Evolutionary conservation across 2,797 vertebrate species (phyloP), one percentile per base, ranked within the genome.

Genomic region (Merluccius polli): DNA sequence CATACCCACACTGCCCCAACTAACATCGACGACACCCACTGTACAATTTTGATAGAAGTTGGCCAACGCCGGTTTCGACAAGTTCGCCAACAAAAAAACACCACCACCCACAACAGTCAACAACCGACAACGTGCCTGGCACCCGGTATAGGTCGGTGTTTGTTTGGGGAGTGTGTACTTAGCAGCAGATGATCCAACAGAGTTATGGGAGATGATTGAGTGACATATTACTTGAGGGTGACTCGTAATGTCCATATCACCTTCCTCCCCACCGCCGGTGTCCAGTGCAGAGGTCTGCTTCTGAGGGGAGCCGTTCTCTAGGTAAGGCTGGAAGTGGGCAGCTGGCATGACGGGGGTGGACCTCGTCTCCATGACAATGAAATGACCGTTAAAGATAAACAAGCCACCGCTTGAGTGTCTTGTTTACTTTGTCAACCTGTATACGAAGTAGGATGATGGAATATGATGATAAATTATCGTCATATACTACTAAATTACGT

Each of bases 311-410:
- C 77, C 71, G 59, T 44, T 2, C 70, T 35, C 75, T 16, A 1
- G 33, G 33, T 35, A 70, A 70, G 35, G 30, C 59, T 27, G 59
- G 10, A 65, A 24, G 24, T 2, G 24, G 24, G 59, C n/a, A 12
- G 24, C 59, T 4, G 0, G 59, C 59, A 27, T 52, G 72, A 15
- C 33, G 72, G 75, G 4, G 44, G 79, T 27, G 11, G 8, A 65
- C 32, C 15, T 79, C n/a, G n/a, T n/a, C 52, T 92, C 87, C 88
- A 90, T 90, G 38, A 75, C 3, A 29, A 24, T 59, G 72, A 27
- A 18, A 70, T 59, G 5, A 32, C 71, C 48, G 36, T 3, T 12
- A 27, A 15, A 35, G n/a, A 59, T 52, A 3, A 41, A 48, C 16
- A 2, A 44, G 15, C 29, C 27, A 38, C 11, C 48, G n/a, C 52